Base-by-base conservation (phyloP, 2,113 vertebrate genomes). In the Rousettus leschenaultii region DNA sequence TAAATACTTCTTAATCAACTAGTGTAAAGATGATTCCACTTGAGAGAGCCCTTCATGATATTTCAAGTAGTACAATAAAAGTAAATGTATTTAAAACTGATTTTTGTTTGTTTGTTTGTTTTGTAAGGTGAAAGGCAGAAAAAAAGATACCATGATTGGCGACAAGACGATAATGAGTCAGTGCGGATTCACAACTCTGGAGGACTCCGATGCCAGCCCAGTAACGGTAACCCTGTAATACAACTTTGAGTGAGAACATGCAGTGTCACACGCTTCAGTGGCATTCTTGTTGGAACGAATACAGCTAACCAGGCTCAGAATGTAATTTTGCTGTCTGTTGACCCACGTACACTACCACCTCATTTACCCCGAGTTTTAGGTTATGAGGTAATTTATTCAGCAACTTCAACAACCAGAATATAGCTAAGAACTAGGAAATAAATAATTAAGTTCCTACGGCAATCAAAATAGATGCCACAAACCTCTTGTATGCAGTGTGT, bases 201-300 rank as follows among this genome's bases (percentile, higher is more conserved):
- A 99, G 99, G 91, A 99, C 99, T 48, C 99, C 99, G 28, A 99
- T 99, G 45, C 99, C 99, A 80, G 99, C 99, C 99, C 99, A 99
- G 98, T 99, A 99, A 6, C 99, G 98, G 98, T 99, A 99, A 79
- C 99, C 99, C 99, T 99, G 94, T 43, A 98, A 96, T 77, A 96
- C 30, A 97, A 19, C 22, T 40, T 82, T 15, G 74, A 15, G 57
- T 97, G 35, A 65, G 86, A 11, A 26, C 0, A 0, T n/a, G 51
- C 11, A 77, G 26, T 30, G 74, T 45, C 75, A 82, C 0, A 15
- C 5, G 11, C 26, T 73, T 55, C 26, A 68, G 7, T 2, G 77
- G 51, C n/a, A 19, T 13, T 66, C 30, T 53, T 43, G 2, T 5
- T 6, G 24, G 53, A 85, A 75, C 12, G 48, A 33, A 66, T 11